Percentiles rank a stretch among this genome's conserved stretches.
Conservation (phyloP, 2,113 vertebrate species). For the Lophochroa leadbeateri region DNA sequence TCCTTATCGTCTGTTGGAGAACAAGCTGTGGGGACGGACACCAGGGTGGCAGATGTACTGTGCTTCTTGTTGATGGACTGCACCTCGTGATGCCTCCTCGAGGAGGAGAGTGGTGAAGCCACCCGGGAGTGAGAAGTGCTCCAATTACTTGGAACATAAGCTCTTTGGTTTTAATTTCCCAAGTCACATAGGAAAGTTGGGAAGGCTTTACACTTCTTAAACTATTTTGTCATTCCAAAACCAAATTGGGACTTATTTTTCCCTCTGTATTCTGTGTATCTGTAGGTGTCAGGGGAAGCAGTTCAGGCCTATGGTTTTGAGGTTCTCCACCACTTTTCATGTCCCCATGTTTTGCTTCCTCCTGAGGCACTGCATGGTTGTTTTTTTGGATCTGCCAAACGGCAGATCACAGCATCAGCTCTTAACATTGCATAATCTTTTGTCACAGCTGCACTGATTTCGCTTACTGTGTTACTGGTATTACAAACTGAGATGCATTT, state of each 20-base stretch:
- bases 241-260: neutral
- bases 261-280: neutral
- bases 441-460: neutral
- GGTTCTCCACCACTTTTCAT: neutral
- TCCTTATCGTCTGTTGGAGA: neutral
- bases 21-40: neutral
- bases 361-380: fast-evolving
- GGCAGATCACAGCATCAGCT: neutral
- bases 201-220: neutral
- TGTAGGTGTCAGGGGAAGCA: neutral
- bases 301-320: neutral
- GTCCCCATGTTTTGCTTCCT: neutral
- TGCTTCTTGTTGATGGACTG: fast-evolving
- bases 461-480: neutral
- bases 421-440: neutral
- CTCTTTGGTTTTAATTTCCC: neutral
- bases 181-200: neutral
- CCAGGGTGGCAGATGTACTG: neutral
- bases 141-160: neutral
- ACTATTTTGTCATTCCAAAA: neutral
- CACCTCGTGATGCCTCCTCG: fast-evolving
- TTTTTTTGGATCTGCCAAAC: neutral
- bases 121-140: neutral
- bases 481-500: neutral
- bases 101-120: neutral